These are phyloP conservation scores for Arremon brunneinucha DNA, from an alignment of 2,797 vertebrate genomes.

Conservation along the genomic window DNA sequence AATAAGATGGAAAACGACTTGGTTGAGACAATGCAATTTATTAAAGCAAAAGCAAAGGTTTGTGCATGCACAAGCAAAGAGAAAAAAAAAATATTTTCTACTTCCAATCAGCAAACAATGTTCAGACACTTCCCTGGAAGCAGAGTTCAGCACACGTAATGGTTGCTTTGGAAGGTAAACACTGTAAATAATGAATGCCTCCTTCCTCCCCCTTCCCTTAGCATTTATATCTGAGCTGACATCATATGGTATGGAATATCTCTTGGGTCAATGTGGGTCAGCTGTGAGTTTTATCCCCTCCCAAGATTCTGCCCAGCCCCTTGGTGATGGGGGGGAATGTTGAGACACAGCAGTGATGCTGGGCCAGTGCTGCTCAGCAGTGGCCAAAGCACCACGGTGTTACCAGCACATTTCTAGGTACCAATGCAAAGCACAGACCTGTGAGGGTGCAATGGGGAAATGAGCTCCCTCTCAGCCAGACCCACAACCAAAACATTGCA, in stretches of 20 bases:
- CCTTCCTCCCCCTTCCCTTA: neutral
- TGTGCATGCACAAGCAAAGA: neutral
- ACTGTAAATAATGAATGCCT: neutral
- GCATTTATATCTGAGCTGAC: neutral
- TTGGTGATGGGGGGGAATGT: neutral
- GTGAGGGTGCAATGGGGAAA: neutral
- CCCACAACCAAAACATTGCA: neutral
- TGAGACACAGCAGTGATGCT: neutral
- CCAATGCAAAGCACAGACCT: neutral
- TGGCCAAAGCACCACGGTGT: neutral
- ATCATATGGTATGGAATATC: neutral
- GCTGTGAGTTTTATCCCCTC: neutral
- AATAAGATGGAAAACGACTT: neutral
- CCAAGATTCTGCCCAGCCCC: neutral
- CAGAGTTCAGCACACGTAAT: accelerated
- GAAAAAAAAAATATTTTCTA: neutral
- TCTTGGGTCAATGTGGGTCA: neutral
- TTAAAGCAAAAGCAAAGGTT: neutral
- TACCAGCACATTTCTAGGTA: neutral
- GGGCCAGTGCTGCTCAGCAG: neutral
- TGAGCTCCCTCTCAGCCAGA: neutral
- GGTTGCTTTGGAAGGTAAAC: neutral
- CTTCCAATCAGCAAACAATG: neutral
- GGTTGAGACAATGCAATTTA: neutral
- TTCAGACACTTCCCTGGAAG: neutral